Evolutionary conservation across 1,140 invertebrate species (phyloP), one percentile per base, ranked within the genome.

Genomic region (Pseudomyrmex cubaensis): DNA sequence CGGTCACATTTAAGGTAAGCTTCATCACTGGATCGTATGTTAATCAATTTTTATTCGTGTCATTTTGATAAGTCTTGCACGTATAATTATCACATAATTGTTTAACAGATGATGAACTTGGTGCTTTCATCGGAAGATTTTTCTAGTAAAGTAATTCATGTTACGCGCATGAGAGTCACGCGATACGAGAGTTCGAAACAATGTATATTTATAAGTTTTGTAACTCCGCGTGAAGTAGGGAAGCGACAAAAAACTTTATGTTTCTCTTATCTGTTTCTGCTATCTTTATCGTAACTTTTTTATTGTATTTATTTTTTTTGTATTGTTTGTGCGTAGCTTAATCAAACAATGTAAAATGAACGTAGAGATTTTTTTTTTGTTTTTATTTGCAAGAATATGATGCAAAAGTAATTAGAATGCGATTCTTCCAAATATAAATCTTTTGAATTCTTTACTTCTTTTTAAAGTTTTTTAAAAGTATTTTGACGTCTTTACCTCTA

Each of bases 131-230:
- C 35, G 35, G 5, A 35, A 35, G 35, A 35, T 4, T 35, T 35
- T 35, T 35, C 35, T 5, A 35, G 35, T 35, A 35, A 35, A 35
- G 87, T 90, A 87, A 91, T 90, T 91, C 72, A 86, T 35, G 86
- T 89, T 76, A 85, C 85, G 70, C 73, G 85, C 73, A 75, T 75
- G 57, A 76, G 35, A 86, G 86, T 88, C 85, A 86, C 70, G 35
- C 35, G 35, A 35, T 35, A 85, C 82, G 74, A 12, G 76, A 91
- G 87, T 91, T 92, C 90, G 90, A 91, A 91, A 86, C 63, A 63
- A 91, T 90, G 88, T 89, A 90, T 92, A 92, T 92, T 92, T 91
- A 92, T 91, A 92, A 85, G 91, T 89, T 92, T 90, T 87, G 91
- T 92, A 91, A 84, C 80, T 9, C 2, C 17, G 25, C 44, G 56